Conservation (phyloP, 2,888 invertebrate genomes). For the Nemapogon koenigi region DNA sequence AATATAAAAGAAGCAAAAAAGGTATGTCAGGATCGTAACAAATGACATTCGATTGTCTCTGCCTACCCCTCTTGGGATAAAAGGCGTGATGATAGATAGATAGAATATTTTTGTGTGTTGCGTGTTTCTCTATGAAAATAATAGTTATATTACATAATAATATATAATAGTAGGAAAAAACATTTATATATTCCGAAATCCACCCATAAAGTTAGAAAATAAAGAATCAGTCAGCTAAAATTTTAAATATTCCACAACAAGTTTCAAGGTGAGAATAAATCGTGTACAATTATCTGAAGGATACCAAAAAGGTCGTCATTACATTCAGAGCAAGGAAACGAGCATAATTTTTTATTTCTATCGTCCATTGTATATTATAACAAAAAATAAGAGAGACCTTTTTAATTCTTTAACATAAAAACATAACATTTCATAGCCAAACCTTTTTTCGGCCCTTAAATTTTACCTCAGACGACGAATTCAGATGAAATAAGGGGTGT, state of each 20-base stretch:
- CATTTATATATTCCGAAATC: not conserved
- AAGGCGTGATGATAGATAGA: no score
- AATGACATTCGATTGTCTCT: no score
- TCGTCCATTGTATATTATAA: no score
- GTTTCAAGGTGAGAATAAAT: not conserved
- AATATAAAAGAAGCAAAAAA: no score
- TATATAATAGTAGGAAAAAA: no score
- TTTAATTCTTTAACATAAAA: not conserved
- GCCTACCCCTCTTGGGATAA: no score
- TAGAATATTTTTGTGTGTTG: no score
- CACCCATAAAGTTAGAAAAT: not conserved
- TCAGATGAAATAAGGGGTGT: slow-evolving; percentile 40
- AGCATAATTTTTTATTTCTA: no score
- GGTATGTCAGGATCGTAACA: no score
- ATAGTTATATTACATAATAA: no score
- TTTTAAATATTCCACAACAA: not conserved
- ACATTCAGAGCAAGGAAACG: no score
- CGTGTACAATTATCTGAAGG: not conserved
- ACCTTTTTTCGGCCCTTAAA: slow-evolving; percentile 8
- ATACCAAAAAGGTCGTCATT: not conserved
- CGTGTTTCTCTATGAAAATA: no score
- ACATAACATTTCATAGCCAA: slow-evolving; percentile 1
- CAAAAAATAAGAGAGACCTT: not conserved
- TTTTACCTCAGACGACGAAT: slow-evolving; percentile 26
- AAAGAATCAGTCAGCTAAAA: not conserved